Base-by-base conservation (phyloP, 2,113 vertebrate genomes). In the Corythornis vintsioides region DNA sequence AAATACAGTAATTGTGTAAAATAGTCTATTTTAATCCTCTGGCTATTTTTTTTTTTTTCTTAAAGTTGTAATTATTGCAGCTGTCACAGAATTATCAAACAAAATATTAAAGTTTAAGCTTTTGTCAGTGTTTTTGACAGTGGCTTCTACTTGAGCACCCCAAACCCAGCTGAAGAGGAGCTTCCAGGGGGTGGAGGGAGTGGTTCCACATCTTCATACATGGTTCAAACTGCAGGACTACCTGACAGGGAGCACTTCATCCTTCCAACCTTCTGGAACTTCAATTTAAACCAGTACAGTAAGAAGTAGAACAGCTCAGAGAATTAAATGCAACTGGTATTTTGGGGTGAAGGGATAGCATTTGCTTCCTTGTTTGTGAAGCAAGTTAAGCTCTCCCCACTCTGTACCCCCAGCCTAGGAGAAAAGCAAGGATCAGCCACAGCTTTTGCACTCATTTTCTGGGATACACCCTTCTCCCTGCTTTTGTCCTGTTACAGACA, bases 161-260 rank as follows among this genome's bases (percentile, higher is more conserved):
- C 47, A 66, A 87, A 40, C 14, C n/a, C 24, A 45, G 35, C 11
- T 57, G 60, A 61, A 61, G 4, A 88, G 35, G 10, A 77, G 47
- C 4, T 52, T 33, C 43, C 3, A 7, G 8, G 12, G 20, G 15
- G 11, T 20, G 13, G 7, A 61, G 7, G 3, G 7, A 7, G 19
- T 47, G 4, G 19, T 56, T 73, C 1, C 3, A 40, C 31, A 15
- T 29, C 78, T 77, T 78, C 42, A 70, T 28, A n/a, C 20, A 4
- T 5, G 3, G 9, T 43, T 57, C 12, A 43, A 33, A 53, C 25
- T 56, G 47, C 20, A 70, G 13, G 20, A 12, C 9, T 13, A 6
- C 19, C 11, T 53, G 28, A 10, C 4, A 1, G 4, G 2, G n/a
- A 66, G 22, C 0, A 0, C 25, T 63, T 40, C 42, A 47, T 9